A percentile compares a stretch with the other conserved stretches of the same genome.
Evolutionary conservation across 1,140 invertebrate species (phyloP).

Genomic region (Hylaeus volcanicus): DNA sequence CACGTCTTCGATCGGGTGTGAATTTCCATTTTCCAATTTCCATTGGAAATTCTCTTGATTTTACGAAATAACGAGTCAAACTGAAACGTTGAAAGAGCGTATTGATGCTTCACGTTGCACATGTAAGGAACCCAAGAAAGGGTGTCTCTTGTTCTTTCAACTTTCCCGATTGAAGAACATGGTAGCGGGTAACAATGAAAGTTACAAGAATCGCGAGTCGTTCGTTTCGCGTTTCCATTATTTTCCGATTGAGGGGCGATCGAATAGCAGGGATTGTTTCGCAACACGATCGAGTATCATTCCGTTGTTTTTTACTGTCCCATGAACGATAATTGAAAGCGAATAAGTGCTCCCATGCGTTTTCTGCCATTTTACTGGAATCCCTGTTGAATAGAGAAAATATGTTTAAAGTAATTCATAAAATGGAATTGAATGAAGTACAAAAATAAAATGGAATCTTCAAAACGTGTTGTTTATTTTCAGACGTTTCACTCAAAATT

Average conservation of each 20-base stretch:
- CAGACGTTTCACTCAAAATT: too few relatives aligned
- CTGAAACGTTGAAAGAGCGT: neutral
- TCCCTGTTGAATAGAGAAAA: too few relatives aligned
- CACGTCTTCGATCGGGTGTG: too few relatives aligned
- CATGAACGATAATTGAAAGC: neutral
- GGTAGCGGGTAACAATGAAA: neutral
- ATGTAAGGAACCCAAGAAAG: neutral
- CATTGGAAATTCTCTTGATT: neutral
- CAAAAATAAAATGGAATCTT: too few relatives aligned
- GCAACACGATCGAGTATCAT: conserved; percentile 12
- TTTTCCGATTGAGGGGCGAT: neutral
- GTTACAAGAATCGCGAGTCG: neutral
- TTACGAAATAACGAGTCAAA: neutral
- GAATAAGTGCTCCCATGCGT: neutral
- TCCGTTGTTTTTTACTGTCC: neutral
- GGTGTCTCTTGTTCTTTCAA: neutral
- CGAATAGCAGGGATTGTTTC: neutral
- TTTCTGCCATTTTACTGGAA: neutral
- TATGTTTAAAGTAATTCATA: too few relatives aligned
- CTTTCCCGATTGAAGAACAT: neutral
- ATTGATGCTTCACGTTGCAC: neutral
- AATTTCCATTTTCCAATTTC: neutral
- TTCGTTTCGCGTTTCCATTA: conserved; percentile 3
- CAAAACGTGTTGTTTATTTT: too few relatives aligned
- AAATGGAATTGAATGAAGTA: too few relatives aligned